Base-by-base conservation (phyloP, 2,888 invertebrate genomes). In the Pollenia labialis region DNA sequence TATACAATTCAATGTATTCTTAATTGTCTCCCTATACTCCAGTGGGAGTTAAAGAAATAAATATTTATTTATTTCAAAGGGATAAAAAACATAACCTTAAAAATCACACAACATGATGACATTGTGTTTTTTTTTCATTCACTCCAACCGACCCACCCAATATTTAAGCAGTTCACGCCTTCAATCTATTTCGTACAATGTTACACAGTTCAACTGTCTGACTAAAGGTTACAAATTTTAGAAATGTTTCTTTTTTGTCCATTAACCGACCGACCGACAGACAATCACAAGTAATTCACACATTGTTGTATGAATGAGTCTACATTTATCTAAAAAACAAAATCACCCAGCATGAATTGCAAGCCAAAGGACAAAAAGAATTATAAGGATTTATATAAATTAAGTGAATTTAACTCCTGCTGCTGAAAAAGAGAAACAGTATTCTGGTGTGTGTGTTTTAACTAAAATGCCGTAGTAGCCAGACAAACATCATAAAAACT, bases 401-500 rank as follows among this genome's bases (percentile, higher is more conserved):
- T 79, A 74, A 82, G 54, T 82, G 77, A 81, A 79, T 79, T 79
- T n/a, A 68, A 69, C 62, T 68, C 50, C 60, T 72, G 11, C 58
- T 74, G 54, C 9, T 1, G n/a, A 32, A 32, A 32, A 32, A 32
- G 32, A 32, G 32, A 6, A 32, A 32, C 32, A 50, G 44, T 23
- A 71, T 12, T 60, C 42, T 56, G 58, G 32, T 12, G 44, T 32
- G 14, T 50, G 48, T 68, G 32, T 69, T 76, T 60, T 42, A 40
- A 42, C 7, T 48, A 10, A 75, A 60, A 18, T 69, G 42, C 16
- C 6, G 71, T 52, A 66, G 69, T 62, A 46, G 72, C 46, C 71
- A 87, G 84, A 87, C 81, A 87, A 81, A 87, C 81, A 69, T 81
- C 62, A 74, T 81, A 76, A 87, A 81, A 84, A 80, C 12, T 87